Conservation (phyloP, 1,140 invertebrate genomes). For the Drosophila serrata region DNA sequence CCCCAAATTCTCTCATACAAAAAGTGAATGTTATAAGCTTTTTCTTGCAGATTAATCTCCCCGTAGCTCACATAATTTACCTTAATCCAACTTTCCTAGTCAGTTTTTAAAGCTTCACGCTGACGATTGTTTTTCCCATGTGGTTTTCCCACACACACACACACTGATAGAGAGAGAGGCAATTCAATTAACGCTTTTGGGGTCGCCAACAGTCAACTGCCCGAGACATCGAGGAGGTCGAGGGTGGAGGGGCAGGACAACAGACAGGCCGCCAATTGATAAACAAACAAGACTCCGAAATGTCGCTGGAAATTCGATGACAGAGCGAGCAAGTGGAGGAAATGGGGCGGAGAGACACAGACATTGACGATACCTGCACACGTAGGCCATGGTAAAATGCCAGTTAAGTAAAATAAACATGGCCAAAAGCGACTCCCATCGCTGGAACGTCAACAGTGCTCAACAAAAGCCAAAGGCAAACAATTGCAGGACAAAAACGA, state of each 20-base stretch:
- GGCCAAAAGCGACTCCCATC: constrained; percentile 34
- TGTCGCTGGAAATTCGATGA: constrained; percentile 24
- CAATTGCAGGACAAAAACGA: constrained; percentile 10
- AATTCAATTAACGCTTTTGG: constrained; percentile 77
- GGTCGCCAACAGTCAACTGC: constrained; percentile 54
- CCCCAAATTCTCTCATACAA: no score
- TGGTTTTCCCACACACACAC: constrained; percentile 2
- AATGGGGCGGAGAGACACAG: constrained; percentile 15
- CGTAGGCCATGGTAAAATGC: constrained; percentile 59
- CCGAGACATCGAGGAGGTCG: constrained; percentile 8
- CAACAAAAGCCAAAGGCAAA: constrained; percentile 40
- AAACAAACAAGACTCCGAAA: constrained; percentile 62
- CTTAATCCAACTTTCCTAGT: no score
- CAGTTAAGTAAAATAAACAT: constrained; percentile 77
- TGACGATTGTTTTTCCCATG: constrained; percentile 32
- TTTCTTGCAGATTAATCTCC: no score
- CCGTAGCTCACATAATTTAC: no score
- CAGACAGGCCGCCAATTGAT: constrained; percentile 72
- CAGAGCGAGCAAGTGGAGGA: not conserved
- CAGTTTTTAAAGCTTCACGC: constrained; percentile 32
- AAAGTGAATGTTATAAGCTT: no score
- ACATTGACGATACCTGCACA: constrained; percentile 34
- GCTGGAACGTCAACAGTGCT: constrained; percentile 42
- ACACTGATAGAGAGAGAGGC: constrained; percentile 16
- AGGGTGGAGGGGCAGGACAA: constrained; percentile 6